These are phyloP conservation scores for Spisula subtruncata DNA, from an alignment of 2,888 invertebrate species.

Conservation along the genomic window DNA sequence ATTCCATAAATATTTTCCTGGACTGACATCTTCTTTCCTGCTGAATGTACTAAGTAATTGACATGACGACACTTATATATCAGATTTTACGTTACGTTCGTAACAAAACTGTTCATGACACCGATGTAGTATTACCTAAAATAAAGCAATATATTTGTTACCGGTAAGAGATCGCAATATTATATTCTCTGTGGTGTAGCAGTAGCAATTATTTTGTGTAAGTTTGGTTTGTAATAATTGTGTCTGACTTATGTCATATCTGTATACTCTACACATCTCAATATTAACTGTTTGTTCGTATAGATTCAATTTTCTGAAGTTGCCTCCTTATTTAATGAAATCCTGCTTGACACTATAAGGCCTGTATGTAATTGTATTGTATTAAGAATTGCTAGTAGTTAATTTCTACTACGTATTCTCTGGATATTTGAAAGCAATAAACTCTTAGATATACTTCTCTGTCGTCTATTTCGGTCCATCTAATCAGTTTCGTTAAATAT, in stretches of 20 bases:
- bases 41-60: constrained; percentile 19
- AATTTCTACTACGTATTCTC: not conserved
- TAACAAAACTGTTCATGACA: too few species aligned
- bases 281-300: not conserved
- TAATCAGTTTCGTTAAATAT: not conserved
- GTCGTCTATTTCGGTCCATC: not conserved
- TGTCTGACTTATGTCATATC: too few species aligned
- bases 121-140: too few species aligned
- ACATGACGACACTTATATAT: not conserved
- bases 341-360: not conserved
- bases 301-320: not conserved
- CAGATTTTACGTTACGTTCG: not conserved
- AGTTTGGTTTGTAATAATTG: too few species aligned
- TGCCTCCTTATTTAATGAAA: not conserved
- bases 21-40: too few species aligned
- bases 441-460: not conserved
- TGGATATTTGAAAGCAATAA: not conserved
- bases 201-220: too few species aligned
- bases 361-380: not conserved
- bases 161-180: too few species aligned
- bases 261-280: too few species aligned
- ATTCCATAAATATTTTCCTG: too few species aligned
- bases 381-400: not conserved
- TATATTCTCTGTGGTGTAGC: too few species aligned
- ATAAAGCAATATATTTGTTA: too few species aligned